Evolutionary conservation across 92 coral and sea anemone genomes (phyloP), one percentile per base, ranked within the genome.

Genomic region (Zoanthus solanderi): DNA sequence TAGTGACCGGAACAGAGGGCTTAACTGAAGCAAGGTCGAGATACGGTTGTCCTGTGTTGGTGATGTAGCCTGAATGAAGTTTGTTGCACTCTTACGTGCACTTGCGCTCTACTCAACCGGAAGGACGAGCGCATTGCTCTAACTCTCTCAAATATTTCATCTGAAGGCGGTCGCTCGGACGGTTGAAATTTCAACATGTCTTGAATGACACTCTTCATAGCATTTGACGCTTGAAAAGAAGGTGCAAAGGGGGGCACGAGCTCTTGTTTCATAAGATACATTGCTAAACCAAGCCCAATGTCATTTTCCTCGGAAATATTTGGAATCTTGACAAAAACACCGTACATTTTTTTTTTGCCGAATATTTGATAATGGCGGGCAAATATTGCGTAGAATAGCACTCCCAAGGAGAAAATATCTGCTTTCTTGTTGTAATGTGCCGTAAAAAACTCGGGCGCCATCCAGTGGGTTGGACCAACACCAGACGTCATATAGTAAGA

Each of bases 321-420:
- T 2, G 67, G 87, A 11, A 86, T 83, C 54, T 91, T 87, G 47
- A 95, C 93, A 76, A 91, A 95, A 0, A 94, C 92, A 45, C 98
- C 98, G 88, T 92, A 95, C 90, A 92, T 85, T 18, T 88, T 89
- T 77, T 56, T 75, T 34, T 76, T 13, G 16, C 72, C 92, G 68
- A 76, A 77, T 10, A 53, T 63, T 18, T 89, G 88, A 63, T 32
- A 95, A 87, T 91, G 88, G 10, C 97, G 97, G 12, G 87, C 94
- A 48, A 91, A 86, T 74, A 94, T 91, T 1, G 98, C 98, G 90
- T 90, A 90, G 76, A 96, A 91, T 18, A 96, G 32, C 42, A 79
- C 93, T 0, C 98, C 98, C 28, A 96, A 88, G 1, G 98, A 93
- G 83, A 92, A 96, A 37, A 96, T 83, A 83, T 96, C 98, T n/a